These are phyloP conservation scores for Beroe forskalii DNA, from an alignment of 37 sponge, comb jelly and placozoan genomes.

Conservation along the genomic window DNA sequence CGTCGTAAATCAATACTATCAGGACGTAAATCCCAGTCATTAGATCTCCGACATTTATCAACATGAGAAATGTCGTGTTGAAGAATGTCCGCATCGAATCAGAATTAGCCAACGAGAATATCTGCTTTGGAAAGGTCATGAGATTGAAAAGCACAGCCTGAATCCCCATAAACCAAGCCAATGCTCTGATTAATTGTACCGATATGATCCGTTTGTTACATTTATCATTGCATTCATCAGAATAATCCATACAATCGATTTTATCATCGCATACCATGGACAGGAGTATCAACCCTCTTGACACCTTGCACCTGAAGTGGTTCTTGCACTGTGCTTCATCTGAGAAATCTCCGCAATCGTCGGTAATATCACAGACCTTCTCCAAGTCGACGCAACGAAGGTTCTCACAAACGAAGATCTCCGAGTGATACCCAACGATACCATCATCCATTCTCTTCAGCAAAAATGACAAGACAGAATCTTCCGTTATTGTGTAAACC, in stretches of 20 bases:
- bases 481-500: background rate
- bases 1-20: background rate
- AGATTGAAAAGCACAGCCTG: background rate
- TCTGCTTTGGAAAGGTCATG: background rate
- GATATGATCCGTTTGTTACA: background rate
- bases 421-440: background rate
- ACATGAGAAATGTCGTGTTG: background rate
- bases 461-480: background rate
- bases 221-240: background rate
- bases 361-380: background rate
- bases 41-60: background rate
- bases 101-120: background rate
- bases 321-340: background rate
- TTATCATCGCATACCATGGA: background rate
- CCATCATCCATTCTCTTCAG: background rate
- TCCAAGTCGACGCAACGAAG: background rate
- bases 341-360: background rate
- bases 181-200: background rate
- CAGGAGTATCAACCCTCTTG: background rate
- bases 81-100: background rate
- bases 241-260: background rate
- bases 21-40: background rate
- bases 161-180: background rate
- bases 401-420: background rate
- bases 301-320: background rate